Conservation (phyloP, 2,888 invertebrate genomes). For the Dicyrtoma fusca region DNA sequence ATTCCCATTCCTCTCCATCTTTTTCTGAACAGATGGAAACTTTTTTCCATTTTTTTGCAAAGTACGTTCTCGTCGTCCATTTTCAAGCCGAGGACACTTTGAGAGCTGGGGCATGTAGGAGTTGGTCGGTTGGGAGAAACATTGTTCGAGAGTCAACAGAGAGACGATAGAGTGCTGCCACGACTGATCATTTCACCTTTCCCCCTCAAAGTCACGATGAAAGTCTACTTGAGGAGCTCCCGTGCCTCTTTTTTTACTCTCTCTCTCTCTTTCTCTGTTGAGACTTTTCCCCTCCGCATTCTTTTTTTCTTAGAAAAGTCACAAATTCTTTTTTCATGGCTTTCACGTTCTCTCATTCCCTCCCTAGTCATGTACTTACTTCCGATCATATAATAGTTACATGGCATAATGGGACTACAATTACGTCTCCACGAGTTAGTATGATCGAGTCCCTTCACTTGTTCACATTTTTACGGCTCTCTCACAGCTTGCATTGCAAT, state of each 20-base stretch:
- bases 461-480: not conserved
- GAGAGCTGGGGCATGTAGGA: too few species aligned
- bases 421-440: too few species aligned
- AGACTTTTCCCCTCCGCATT: not conserved
- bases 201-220: not conserved
- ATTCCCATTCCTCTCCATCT: not conserved
- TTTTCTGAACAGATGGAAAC: not conserved
- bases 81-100: not conserved
- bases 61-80: slow-evolving; percentile 1
- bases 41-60: slow-evolving; percentile 9
- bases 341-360: not conserved
- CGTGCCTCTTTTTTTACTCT: not conserved
- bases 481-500: not conserved
- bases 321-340: not conserved
- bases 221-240: not conserved
- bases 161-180: slow-evolving; percentile 1
- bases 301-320: not conserved
- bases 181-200: slow-evolving; percentile 21
- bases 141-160: slow-evolving; percentile 4
- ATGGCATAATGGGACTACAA: too few species aligned
- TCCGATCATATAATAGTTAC: too few species aligned
- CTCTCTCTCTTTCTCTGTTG: slow-evolving; percentile 25
- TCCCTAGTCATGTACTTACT: not conserved
- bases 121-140: too few species aligned
- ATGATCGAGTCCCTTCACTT: too few species aligned